phyloP scores from a whole-genome alignment of 2,797 vertebrate species.

The Synanceia verrucosa region DNA sequence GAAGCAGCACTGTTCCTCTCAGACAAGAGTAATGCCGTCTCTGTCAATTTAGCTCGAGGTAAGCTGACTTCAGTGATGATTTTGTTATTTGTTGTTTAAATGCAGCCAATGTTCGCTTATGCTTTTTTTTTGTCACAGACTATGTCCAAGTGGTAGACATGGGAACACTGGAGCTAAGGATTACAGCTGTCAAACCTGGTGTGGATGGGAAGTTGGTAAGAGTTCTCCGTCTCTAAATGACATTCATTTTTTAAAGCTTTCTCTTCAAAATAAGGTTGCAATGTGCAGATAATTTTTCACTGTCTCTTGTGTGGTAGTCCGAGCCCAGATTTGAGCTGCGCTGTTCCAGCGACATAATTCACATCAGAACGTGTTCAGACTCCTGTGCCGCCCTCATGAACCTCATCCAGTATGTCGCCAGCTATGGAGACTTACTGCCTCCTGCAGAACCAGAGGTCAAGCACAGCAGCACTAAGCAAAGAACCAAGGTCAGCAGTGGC shows the following conservation, averaged over 20 bases:
- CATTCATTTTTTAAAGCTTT: not conserved
- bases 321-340: slow-evolving; percentile 94
- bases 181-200: slow-evolving; percentile 91
- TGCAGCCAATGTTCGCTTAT: not conserved
- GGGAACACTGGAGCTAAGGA: slow-evolving; percentile 95
- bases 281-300: not conserved
- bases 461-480: slow-evolving; percentile 78
- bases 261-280: not conserved
- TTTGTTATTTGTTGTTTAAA: not conserved
- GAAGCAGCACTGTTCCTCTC: slow-evolving; percentile 95
- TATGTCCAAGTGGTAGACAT: slow-evolving; percentile 98
- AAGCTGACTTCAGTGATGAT: slow-evolving; percentile 31
- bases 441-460: slow-evolving; percentile 83
- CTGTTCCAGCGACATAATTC: slow-evolving; percentile 96
- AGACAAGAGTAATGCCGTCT: slow-evolving; percentile 90
- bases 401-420: slow-evolving; percentile 97
- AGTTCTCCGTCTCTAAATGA: not conserved
- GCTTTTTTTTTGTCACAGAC: slow-evolving; percentile 81
- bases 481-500: slow-evolving; percentile 83
- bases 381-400: slow-evolving; percentile 98
- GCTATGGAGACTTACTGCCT: slow-evolving; percentile 92
- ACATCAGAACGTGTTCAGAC: slow-evolving; percentile 94
- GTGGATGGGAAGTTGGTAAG: slow-evolving; percentile 88
- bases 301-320: slow-evolving; percentile 69
- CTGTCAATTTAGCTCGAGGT: slow-evolving; percentile 92